Base-by-base conservation (phyloP, 2,888 invertebrate species). In the Anthrax anthrax region DNA sequence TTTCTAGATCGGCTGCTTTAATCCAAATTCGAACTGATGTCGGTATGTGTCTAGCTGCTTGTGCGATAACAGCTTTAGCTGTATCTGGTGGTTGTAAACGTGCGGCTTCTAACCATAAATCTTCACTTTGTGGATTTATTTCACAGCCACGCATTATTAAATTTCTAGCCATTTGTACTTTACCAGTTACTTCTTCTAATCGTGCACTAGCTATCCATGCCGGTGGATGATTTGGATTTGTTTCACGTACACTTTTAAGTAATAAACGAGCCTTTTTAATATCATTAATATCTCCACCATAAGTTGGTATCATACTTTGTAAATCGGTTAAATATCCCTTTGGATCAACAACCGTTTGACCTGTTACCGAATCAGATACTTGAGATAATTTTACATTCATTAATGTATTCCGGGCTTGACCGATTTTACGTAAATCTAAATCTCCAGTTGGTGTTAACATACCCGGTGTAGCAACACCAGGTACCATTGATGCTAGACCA, bases 171-270 rank as follows among this genome's bases (percentile, higher is more conserved):
- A 94, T 88, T 70, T 97, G 96, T 9, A 96, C 74, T 67, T 83
- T 81, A 55, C 95, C 95, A 19, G 94, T 95, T 9, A 96, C 96
- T 73, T 98, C 97, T 66, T 99, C 98, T 46, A 99, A 72, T 52
- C 96, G 77, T 1, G 98, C 98, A 52, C 95, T 96, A 13, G 98
- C 98, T 56, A 99, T 94, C 98, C 98, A 99, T 9, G 96, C 98
- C 0, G 98, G 97, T 0, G 97, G 95, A 74, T 98, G 97, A 64
- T 95, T 95, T 0, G 97, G 98, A 72, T 99, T 99, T 0, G 98
- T 98, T 62, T 88, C 88, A 43, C 98, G 74, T 0, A 99, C 96
- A 43, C 95, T 96, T 64, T 98, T 98, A 37, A 99, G 67, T 37
- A 99, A 68, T 46, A 96, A 70, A 47, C 98, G 75, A 0, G 97